Conservation (phyloP, 2,113 vertebrate species). For the Climacteris rufus region DNA sequence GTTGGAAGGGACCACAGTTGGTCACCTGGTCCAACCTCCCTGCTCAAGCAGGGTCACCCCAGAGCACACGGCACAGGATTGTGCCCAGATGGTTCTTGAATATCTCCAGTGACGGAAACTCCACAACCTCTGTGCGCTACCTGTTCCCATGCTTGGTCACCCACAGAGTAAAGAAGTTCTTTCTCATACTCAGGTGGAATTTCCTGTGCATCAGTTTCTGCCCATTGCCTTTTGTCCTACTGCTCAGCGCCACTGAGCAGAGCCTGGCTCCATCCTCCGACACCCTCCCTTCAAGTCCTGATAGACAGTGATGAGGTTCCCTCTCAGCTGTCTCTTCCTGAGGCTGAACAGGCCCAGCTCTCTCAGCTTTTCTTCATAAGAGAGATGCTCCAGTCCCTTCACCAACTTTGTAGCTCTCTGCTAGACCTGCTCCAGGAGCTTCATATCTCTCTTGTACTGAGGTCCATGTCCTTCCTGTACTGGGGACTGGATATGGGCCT, state of each 20-base stretch:
- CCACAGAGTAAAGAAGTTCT: neutral
- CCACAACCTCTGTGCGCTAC: neutral
- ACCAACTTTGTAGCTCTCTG: neutral
- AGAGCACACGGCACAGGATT: neutral
- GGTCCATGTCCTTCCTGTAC: neutral
- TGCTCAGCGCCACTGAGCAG: rapidly evolving
- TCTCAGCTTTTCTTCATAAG: neutral
- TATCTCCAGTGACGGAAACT: neutral
- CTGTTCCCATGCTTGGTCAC: neutral
- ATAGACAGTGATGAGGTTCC: rapidly evolving
- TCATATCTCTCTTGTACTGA: neutral
- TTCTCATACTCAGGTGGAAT: neutral
- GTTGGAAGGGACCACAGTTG: neutral
- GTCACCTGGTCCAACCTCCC: neutral
- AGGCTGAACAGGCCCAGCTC: neutral
- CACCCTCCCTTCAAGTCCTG: neutral
- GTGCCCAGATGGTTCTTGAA: rapidly evolving
- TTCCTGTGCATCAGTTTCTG: neutral
- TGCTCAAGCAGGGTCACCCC: neutral
- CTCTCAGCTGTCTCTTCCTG: neutral
- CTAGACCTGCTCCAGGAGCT: neutral
- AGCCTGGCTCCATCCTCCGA: neutral
- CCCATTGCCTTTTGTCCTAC: neutral
- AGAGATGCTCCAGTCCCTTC: neutral
- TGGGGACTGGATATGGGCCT: neutral